A percentile compares a stretch with the other conserved stretches of the same genome.
phyloP scores from a whole-genome alignment of 64 coral and sea anemone genomes.

The Montipora capricornis region DNA sequence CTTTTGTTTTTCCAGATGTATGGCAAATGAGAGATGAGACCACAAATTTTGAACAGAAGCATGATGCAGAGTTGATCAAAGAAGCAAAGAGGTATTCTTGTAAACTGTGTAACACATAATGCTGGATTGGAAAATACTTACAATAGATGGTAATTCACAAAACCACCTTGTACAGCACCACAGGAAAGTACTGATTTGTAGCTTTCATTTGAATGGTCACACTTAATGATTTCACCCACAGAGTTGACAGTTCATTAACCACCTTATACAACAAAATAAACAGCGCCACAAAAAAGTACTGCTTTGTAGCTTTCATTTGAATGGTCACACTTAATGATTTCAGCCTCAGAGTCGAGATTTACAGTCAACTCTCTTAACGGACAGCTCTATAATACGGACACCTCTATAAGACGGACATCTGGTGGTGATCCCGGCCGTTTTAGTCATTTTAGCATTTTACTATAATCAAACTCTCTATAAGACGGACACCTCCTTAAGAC shows the following conservation, averaged over 20 bases:
- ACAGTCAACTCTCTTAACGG: too few species aligned
- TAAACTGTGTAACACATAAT: neutral
- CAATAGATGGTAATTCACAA: too few species aligned
- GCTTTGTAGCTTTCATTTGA: neutral
- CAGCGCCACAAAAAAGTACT: neutral
- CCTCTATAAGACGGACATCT: too few species aligned
- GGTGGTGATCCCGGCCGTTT: too few species aligned
- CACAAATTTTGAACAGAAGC: slow-evolving; percentile 93
- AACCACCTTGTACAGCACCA: neutral
- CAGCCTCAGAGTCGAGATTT: too few species aligned
- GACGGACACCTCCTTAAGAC: too few species aligned
- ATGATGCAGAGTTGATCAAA: slow-evolving; percentile 93
- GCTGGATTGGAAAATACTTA: too few species aligned
- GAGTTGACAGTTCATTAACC: neutral
- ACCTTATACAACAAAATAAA: neutral
- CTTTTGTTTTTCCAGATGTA: slow-evolving; percentile 67
- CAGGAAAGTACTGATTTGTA: neutral
- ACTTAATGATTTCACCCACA: too few species aligned
- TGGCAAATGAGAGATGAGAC: slow-evolving; percentile 96
- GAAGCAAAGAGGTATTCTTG: slow-evolving; percentile 91
- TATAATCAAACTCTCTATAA: too few species aligned
- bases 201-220: neutral
- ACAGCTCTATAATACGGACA: too few species aligned
- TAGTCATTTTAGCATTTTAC: too few species aligned
- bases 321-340: too few species aligned